phyloP scores from a whole-genome alignment of 2,888 invertebrate species.

The Noctua janthina region DNA sequence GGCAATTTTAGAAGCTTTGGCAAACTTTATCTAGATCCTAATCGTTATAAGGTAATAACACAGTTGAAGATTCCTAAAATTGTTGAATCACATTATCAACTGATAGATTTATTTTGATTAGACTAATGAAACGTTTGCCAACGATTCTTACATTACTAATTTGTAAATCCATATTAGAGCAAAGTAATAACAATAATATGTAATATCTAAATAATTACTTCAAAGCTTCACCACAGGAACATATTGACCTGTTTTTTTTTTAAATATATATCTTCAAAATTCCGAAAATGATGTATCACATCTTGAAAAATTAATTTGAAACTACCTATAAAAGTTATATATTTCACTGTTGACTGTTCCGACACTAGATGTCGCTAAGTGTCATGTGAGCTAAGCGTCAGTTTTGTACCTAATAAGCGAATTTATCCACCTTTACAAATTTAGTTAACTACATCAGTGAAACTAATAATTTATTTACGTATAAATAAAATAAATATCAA shows the following conservation, averaged over 20 bases:
- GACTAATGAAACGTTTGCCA: not conserved
- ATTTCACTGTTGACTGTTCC: constrained; percentile 26
- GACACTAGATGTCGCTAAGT: constrained; percentile 35
- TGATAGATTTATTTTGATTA: not conserved
- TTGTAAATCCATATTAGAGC: not conserved
- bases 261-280: not conserved
- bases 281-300: not conserved
- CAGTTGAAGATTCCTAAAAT: not conserved
- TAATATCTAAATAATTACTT: not conserved
- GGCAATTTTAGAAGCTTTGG: not conserved
- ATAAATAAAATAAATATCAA: constrained; percentile 68
- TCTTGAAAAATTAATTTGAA: not conserved
- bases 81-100: not conserved
- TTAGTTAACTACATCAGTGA: constrained; percentile 67
- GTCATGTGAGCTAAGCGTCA: constrained; percentile 30
- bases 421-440: constrained; percentile 63
- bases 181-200: not conserved
- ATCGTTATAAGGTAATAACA: not conserved
- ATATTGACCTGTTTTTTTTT: not conserved
- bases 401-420: constrained; percentile 65
- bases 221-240: constrained; percentile 10
- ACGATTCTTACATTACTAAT: not conserved
- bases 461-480: constrained; percentile 72
- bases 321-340: not conserved
- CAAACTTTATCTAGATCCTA: not conserved